Percentiles rank a stretch among this genome's conserved stretches.
Conservation (phyloP, 2,113 vertebrate genomes). For the Toxostoma redivivum region DNA sequence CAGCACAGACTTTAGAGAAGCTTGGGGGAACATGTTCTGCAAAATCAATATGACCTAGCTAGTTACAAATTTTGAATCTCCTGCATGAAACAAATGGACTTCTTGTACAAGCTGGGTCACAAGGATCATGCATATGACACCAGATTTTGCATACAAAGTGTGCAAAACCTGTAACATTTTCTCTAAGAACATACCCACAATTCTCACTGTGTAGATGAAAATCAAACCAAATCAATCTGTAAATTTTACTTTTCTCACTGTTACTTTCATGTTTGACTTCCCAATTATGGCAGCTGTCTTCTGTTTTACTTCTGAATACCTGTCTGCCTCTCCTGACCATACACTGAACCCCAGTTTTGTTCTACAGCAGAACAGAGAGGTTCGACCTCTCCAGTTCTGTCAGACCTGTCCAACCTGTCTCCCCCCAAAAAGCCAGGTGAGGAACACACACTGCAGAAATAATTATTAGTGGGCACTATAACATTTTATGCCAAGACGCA, state of each 20-base stretch:
- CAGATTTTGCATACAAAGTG: not conserved
- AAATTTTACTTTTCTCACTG: not conserved
- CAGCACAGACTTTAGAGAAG: slow-evolving; percentile 28
- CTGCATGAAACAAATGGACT: slow-evolving; percentile 41
- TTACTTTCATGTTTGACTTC: not conserved
- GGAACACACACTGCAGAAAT: not conserved
- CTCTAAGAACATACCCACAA: not conserved
- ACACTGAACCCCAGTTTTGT: not conserved
- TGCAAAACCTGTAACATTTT: not conserved
- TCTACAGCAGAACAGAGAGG: not conserved
- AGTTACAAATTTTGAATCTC: slow-evolving; percentile 31
- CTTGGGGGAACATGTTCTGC: slow-evolving; percentile 29
- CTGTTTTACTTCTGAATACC: not conserved
- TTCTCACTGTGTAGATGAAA: not conserved
- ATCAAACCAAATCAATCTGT: not conserved
- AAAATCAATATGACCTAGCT: slow-evolving; percentile 51
- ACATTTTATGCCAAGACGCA: not conserved
- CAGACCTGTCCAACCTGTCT: not conserved
- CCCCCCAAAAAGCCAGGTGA: not conserved
- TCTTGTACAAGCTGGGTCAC: slow-evolving; percentile 2
- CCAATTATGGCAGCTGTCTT: not conserved
- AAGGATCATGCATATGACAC: not conserved
- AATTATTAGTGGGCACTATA: not conserved
- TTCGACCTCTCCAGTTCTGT: not conserved
- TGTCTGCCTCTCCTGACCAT: not conserved